Conservation (phyloP, 2,888 invertebrate species). For the Scaptomyza tumidula region DNA sequence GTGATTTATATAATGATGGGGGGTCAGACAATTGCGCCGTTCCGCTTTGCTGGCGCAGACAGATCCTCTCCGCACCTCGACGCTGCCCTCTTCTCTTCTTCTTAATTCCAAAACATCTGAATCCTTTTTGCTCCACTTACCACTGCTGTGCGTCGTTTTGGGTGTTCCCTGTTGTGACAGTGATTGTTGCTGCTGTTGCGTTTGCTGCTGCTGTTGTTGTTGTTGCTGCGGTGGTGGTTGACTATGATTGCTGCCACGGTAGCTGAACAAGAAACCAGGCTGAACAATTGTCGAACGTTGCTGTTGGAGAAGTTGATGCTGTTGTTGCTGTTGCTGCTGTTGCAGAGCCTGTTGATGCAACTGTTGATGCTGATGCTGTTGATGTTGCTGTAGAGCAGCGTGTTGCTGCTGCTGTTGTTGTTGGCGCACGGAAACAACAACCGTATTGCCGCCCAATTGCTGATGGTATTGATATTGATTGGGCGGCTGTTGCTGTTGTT, state of each 20-base stretch:
- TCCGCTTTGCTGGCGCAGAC: constrained; percentile 38
- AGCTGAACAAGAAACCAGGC: constrained; percentile 80
- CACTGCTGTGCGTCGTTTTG: constrained; percentile 72
- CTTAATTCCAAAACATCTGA: constrained; percentile 20
- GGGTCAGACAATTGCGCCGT: constrained; percentile 6
- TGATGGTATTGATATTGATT: constrained; percentile 70
- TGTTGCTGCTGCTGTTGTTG: constrained; percentile 71
- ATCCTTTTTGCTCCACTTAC: constrained; percentile 57
- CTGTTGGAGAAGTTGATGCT: constrained; percentile 55
- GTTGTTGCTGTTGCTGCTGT: constrained; percentile 45
- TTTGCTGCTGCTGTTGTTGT: constrained; percentile 48
- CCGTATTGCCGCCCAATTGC: constrained; percentile 71
- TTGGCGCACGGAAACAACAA: constrained; percentile 72
- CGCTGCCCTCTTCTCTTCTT: neutral
- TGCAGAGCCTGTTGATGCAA: constrained; percentile 63
- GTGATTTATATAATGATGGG: constrained; percentile 26
- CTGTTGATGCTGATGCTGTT: constrained; percentile 83
- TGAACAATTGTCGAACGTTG: constrained; percentile 77
- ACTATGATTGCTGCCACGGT: constrained; percentile 72
- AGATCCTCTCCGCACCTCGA: constrained; percentile 17
- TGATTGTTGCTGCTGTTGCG: constrained; percentile 12
- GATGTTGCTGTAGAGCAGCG: constrained; percentile 85
- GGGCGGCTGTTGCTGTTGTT: constrained; percentile 60
- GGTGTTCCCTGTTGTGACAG: constrained; percentile 37
- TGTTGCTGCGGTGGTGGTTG: constrained; percentile 55